Percentiles rank a stretch among this genome's conserved stretches.
Conservation (phyloP, 2,888 invertebrate species). For the Escarpia spicata region DNA sequence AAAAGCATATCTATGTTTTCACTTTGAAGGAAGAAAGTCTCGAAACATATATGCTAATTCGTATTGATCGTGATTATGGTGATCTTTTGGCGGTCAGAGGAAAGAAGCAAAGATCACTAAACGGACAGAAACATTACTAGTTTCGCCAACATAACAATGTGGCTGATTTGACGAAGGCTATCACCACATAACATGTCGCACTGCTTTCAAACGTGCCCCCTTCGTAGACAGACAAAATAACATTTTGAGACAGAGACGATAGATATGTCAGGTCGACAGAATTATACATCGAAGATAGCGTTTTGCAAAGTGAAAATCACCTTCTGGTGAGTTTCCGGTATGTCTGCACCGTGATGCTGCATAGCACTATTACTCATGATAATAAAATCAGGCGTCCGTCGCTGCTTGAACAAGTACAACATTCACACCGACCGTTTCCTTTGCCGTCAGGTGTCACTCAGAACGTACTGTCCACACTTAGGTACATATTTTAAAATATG, state of each 20-base stretch:
- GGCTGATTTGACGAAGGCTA: too few relatives aligned
- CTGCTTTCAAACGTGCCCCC: too few relatives aligned
- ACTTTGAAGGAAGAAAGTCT: too few relatives aligned
- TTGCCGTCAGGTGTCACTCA: not conserved
- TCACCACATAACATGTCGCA: too few relatives aligned
- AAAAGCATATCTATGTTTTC: not conserved
- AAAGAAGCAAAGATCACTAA: too few relatives aligned
- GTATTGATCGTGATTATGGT: too few relatives aligned
- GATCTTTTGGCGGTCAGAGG: too few relatives aligned
- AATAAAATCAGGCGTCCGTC: not conserved
- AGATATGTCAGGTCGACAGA: not conserved
- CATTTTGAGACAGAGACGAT: not conserved
- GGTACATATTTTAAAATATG: not conserved
- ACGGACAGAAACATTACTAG: too few relatives aligned
- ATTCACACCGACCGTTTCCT: not conserved
- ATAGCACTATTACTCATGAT: not conserved
- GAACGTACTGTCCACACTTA: not conserved
- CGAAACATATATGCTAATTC: too few relatives aligned
- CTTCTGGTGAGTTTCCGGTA: not conserved
- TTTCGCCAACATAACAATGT: too few relatives aligned
- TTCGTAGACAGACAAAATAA: too few relatives aligned
- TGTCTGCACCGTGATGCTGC: not conserved
- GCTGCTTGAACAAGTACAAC: not conserved
- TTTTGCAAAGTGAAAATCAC: not conserved
- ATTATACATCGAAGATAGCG: not conserved